Conservation (phyloP, 2,797 vertebrate species). For the Triplophysa yarkandensis region DNA sequence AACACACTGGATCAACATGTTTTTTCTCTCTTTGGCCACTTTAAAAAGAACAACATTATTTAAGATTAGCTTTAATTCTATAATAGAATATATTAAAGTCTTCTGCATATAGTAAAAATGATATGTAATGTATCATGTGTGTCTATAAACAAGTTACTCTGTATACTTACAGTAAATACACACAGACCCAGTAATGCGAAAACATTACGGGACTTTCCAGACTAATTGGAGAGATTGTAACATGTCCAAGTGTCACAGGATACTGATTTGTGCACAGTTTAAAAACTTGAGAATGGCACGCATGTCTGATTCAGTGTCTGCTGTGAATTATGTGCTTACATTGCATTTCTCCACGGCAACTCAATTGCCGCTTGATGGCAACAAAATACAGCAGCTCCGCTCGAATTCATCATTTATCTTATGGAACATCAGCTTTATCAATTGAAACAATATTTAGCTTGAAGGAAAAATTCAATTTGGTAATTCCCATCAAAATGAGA, state of each 20-base stretch:
- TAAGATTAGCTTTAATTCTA: conserved; percentile 5
- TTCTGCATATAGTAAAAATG: background rate
- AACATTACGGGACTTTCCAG: conserved; percentile 71
- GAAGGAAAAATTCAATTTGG: conserved; percentile 52
- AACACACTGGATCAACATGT: background rate
- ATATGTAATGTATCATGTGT: background rate
- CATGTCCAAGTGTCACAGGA: conserved; percentile 73
- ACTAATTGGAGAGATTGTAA: conserved; percentile 57
- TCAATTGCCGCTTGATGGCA: conserved; percentile 35
- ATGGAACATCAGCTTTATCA: conserved; percentile 51
- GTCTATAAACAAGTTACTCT: conserved; percentile 6
- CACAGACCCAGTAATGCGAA: conserved; percentile 21
- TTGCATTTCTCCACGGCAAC: conserved; percentile 31
- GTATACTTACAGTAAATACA: conserved; percentile 3
- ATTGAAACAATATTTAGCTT: conserved; percentile 51
- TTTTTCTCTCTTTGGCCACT: background rate
- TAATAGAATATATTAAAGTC: background rate
- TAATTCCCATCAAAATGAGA: conserved; percentile 50
- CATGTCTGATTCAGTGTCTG: conserved; percentile 46
- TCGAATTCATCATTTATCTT: conserved; percentile 42
- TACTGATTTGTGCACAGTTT: conserved; percentile 66
- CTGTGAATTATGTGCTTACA: conserved; percentile 35
- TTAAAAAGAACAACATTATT: background rate
- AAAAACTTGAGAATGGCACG: conserved; percentile 59
- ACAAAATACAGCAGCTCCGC: conserved; percentile 29